These are phyloP conservation scores for Australoheros scitulus DNA, from an alignment of 2,113 vertebrate genomes.

Conservation along the genomic window DNA sequence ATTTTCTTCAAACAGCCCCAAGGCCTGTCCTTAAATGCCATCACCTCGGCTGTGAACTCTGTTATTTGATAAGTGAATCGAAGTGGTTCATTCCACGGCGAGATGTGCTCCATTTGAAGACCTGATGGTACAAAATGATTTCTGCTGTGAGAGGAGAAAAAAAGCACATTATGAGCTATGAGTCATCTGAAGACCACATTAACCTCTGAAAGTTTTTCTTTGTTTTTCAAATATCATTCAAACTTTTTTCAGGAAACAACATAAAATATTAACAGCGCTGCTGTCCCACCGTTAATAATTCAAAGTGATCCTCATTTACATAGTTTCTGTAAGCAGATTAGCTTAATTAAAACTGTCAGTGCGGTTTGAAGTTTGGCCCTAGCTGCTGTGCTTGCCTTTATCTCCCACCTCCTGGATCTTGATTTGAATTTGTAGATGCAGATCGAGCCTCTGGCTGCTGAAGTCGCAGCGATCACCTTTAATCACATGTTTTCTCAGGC, in stretches of 20 bases:
- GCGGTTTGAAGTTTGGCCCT: conserved; percentile 50
- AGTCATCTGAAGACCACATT: neutral
- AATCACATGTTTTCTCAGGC: conserved; percentile 2
- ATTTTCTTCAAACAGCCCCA: neutral
- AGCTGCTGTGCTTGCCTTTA: conserved; percentile 15
- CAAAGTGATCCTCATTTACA: conserved; percentile 34
- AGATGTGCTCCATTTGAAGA: conserved; percentile 9
- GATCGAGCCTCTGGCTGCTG: conserved; percentile 35
- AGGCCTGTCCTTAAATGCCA: neutral
- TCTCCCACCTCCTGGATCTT: conserved; percentile 54
- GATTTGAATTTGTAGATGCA: conserved; percentile 44
- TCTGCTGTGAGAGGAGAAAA: neutral
- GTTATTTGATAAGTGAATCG: neutral
- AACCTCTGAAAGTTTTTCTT: neutral
- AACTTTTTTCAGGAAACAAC: neutral
- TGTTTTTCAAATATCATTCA: neutral
- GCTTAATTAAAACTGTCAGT: conserved; percentile 48
- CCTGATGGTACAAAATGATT: neutral
- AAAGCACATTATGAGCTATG: neutral
- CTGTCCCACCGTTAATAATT: conserved; percentile 3
- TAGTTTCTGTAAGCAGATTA: conserved; percentile 17
- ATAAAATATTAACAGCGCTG: neutral
- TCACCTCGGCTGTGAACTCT: neutral
- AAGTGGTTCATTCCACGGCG: neutral
- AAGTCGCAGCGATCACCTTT: conserved; percentile 28